phyloP scores from a whole-genome alignment of 2,888 invertebrate genomes.

The Brenthis hecate region DNA sequence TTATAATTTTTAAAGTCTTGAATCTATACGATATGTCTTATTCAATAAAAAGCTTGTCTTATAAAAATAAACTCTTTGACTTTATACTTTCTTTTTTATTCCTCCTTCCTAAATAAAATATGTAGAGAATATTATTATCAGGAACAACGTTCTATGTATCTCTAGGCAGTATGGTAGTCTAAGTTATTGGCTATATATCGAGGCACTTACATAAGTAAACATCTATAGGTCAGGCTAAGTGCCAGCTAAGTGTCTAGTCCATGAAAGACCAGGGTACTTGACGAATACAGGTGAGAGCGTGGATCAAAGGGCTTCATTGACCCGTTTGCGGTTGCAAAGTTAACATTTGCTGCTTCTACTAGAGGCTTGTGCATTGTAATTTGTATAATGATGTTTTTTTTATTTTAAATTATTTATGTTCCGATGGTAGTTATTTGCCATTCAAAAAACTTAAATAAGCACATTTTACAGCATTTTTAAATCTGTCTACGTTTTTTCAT shows the following conservation, averaged over 20 bases:
- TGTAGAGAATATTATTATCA: no score
- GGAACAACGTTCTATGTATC: not conserved
- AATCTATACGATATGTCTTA: no score
- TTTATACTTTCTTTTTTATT: no score
- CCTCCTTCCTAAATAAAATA: no score
- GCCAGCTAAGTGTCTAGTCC: slow-evolving; percentile 64
- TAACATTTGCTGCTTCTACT: slow-evolving; percentile 48
- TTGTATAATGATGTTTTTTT: not conserved
- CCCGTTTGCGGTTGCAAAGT: slow-evolving; percentile 63
- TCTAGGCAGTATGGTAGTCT: slow-evolving; percentile 15
- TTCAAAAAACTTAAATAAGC: no score
- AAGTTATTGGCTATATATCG: slow-evolving; percentile 41
- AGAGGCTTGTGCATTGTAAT: slow-evolving; percentile 16
- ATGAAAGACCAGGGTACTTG: slow-evolving; percentile 67
- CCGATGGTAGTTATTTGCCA: no score
- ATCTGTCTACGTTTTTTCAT: no score
- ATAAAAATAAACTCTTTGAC: no score
- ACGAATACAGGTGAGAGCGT: slow-evolving; percentile 67
- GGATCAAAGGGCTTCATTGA: slow-evolving; percentile 78
- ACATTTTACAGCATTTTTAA: no score
- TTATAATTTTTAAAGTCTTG: no score
- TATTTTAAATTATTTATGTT: no score
- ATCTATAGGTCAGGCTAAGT: slow-evolving; percentile 56
- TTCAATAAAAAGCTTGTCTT: no score
- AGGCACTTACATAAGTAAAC: slow-evolving; percentile 57